Percentiles rank a stretch among this genome's conserved stretches.
phyloP scores from a whole-genome alignment of 1,140 invertebrate species.

The Drosophila athabasca region DNA sequence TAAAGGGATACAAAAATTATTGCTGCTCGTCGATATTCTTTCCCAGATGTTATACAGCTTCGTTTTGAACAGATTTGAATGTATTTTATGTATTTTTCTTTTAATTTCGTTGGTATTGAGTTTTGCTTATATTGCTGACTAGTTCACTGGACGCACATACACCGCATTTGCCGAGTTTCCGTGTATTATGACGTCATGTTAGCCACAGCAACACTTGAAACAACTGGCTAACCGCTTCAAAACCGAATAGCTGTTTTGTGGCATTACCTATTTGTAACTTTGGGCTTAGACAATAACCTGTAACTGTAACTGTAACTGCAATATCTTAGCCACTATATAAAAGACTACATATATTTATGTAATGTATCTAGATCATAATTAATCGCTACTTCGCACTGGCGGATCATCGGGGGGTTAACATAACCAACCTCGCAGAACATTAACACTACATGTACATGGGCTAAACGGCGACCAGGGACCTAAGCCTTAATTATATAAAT shows the following conservation, averaged over 20 bases:
- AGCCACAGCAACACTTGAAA: no score
- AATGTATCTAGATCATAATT: conserved; percentile 41
- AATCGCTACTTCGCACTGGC: conserved; percentile 21
- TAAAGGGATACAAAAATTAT: no score
- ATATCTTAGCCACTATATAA: conserved; percentile 49
- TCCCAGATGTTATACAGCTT: no score
- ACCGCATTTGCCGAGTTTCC: background rate
- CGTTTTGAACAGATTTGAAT: conserved; percentile 40
- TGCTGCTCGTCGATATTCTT: no score
- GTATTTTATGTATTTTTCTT: conserved; percentile 43
- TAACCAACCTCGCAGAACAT: conserved; percentile 69
- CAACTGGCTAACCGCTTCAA: no score
- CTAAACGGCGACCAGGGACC: conserved; percentile 6
- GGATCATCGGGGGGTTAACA: conserved; percentile 55
- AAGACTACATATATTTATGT: conserved; percentile 27
- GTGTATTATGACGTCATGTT: background rate
- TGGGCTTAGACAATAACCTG: conserved; percentile 25
- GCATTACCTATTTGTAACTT: conserved; percentile 16
- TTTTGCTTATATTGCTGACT: conserved; percentile 14
- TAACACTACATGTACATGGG: conserved; percentile 56
- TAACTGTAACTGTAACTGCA: conserved; percentile 32
- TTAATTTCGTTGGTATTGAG: conserved; percentile 27
- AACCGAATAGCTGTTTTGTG: conserved; percentile 5
- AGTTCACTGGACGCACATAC: background rate
- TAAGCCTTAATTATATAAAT: conserved; percentile 20